Conservation (phyloP, 2,797 vertebrate genomes). For the Carapus acus region DNA sequence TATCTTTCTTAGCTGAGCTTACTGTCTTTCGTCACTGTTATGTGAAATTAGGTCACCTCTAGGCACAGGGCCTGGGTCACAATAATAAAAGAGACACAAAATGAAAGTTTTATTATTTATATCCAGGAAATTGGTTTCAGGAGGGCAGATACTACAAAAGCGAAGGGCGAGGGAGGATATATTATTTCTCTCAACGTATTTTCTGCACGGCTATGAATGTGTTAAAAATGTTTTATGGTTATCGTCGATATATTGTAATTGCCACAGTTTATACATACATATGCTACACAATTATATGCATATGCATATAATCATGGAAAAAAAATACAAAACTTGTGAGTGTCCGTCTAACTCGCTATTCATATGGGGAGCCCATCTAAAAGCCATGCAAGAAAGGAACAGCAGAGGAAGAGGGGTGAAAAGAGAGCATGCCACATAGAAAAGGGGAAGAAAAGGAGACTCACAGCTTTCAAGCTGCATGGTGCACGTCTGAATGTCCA, state of each 20-base stretch:
- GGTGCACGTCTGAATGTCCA: conserved; percentile 93
- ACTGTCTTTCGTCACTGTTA: conserved; percentile 49
- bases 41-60: conserved; percentile 57
- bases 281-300: too few relatives aligned
- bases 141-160: conserved; percentile 59
- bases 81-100: conserved; percentile 70
- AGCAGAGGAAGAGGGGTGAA: conserved; percentile 35
- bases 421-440: conserved; percentile 13
- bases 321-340: too few relatives aligned
- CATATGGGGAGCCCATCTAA: conserved; percentile 7
- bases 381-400: conserved; percentile 6
- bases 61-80: conserved; percentile 54
- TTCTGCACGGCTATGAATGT: conserved; percentile 38
- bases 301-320: too few relatives aligned
- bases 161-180: conserved; percentile 43
- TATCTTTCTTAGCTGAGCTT: conserved; percentile 30
- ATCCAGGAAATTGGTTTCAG: conserved; percentile 71
- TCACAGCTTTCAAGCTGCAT: conserved; percentile 97
- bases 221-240: conserved; percentile 32
- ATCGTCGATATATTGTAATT: conserved; percentile 9
- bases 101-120: conserved; percentile 79
- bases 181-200: conserved; percentile 35
- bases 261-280: too few relatives aligned
- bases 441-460: conserved; percentile 56
- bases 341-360: too few relatives aligned